phyloP scores from a whole-genome alignment of 2,888 invertebrate genomes.

The Xylophagus ater region DNA sequence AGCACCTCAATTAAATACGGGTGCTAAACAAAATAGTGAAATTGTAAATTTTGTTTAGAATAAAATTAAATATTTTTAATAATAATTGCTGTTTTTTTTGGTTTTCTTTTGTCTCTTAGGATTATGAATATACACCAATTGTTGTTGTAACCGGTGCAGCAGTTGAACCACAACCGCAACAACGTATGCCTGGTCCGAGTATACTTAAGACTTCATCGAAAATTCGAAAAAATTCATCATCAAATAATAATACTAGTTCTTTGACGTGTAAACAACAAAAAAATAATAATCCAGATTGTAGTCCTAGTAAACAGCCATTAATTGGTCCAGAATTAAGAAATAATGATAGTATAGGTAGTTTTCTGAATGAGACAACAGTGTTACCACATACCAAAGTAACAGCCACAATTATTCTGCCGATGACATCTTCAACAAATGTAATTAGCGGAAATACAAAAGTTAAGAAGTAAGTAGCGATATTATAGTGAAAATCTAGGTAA shows the following conservation, averaged over 20 bases:
- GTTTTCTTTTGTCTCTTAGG: too few relatives aligned
- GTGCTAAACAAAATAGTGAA: constrained; percentile 6
- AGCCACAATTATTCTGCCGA: too few relatives aligned
- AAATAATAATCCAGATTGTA: constrained; percentile 18
- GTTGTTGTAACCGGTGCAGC: constrained; percentile 19
- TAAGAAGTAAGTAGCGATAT: too few relatives aligned
- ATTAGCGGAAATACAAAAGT: too few relatives aligned
- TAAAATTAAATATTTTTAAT: neutral
- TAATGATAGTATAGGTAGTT: constrained; percentile 25
- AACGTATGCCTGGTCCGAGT: constrained; percentile 33
- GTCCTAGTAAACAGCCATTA: constrained; percentile 30
- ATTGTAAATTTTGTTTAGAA: constrained; percentile 5
- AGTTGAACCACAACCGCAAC: constrained; percentile 25
- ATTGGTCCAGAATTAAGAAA: constrained; percentile 23
- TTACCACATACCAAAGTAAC: constrained; percentile 3
- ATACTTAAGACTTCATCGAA: constrained; percentile 37
- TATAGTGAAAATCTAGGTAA: too few relatives aligned
- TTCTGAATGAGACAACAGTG: constrained; percentile 21
- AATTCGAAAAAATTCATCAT: constrained; percentile 11
- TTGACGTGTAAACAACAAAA: constrained; percentile 16
- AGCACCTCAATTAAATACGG: constrained; percentile 31
- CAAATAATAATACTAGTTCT: constrained; percentile 10
- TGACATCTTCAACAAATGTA: too few relatives aligned
- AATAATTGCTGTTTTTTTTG: too few relatives aligned
- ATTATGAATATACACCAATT: constrained; percentile 36